Conservation (phyloP, 2,113 vertebrate genomes). For the Trichechus manatus region DNA sequence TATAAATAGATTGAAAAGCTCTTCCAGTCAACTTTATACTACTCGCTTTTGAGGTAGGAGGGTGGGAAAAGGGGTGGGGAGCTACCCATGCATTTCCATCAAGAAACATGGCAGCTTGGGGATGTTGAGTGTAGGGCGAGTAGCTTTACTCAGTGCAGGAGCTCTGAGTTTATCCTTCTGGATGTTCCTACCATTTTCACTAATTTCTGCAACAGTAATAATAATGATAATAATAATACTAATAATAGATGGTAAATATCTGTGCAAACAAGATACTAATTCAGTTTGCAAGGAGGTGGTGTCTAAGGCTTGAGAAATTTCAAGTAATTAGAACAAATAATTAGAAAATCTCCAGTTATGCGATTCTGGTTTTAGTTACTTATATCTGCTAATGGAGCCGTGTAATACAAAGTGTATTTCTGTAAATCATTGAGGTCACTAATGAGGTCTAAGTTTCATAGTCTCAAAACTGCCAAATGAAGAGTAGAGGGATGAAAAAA, state of each 20-base stretch:
- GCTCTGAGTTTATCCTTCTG: background rate
- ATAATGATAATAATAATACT: background rate
- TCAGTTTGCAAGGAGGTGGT: background rate
- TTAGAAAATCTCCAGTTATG: background rate
- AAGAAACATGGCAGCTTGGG: background rate
- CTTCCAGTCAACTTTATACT: background rate
- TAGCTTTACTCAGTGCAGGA: background rate
- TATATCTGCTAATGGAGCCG: background rate
- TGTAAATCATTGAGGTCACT: slow-evolving; percentile 57
- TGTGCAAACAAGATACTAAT: background rate
- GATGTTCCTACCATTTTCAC: background rate
- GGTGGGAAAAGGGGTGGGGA: background rate
- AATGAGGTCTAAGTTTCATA: background rate
- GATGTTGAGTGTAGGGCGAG: background rate
- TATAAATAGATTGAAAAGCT: background rate
- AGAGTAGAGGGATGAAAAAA: background rate
- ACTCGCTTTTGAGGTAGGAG: background rate
- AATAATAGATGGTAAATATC: background rate
- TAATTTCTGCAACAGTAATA: slow-evolving; percentile 9
- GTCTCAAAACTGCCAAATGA: slow-evolving; percentile 17
- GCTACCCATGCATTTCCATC: background rate
- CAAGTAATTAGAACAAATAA: slow-evolving; percentile 10
- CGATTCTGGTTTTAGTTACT: slow-evolving; percentile 46
- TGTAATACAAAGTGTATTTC: slow-evolving; percentile 2
- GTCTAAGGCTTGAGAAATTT: slow-evolving; percentile 8